Evolutionary conservation across 2,797 vertebrate species (phyloP).

Genomic region (Phoeniculus purpureus): DNA sequence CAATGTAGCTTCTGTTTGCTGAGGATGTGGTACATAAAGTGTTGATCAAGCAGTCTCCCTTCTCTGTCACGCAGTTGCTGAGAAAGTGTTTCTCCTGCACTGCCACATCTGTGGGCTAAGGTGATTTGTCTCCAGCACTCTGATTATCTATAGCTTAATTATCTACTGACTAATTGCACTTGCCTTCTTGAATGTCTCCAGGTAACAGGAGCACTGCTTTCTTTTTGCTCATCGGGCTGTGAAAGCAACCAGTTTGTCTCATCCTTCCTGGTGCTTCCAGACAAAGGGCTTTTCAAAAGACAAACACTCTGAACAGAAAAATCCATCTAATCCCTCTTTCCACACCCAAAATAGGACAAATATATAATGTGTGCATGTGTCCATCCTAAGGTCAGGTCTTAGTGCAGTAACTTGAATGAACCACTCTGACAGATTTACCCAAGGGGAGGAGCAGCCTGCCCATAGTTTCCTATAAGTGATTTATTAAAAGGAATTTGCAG

Average conservation of each 20-base stretch:
- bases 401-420: background rate
- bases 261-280: conserved; percentile 65
- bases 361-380: background rate
- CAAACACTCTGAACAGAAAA: conserved; percentile 51
- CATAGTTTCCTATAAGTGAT: background rate
- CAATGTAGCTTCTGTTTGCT: conserved; percentile 9
- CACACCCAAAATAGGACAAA: conserved; percentile 58
- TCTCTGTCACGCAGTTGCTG: conserved; percentile 72
- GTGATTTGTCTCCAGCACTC: conserved; percentile 72
- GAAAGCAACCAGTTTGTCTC: conserved; percentile 76
- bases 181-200: conserved; percentile 79
- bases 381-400: background rate
- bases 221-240: conserved; percentile 72
- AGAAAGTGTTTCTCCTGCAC: conserved; percentile 78
- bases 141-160: conserved; percentile 85
- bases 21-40: conserved; percentile 60
- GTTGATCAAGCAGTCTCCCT: conserved; percentile 72
- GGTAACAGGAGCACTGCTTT: conserved; percentile 80
- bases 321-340: conserved; percentile 44
- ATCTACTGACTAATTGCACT: conserved; percentile 84
- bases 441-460: conserved; percentile 3
- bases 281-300: conserved; percentile 82
- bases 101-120: conserved; percentile 65
- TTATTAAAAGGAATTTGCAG: conserved; percentile 26
- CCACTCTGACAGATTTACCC: background rate